These are phyloP conservation scores for Salpingus planirostris DNA, from an alignment of 2,888 invertebrate species.

Conservation along the genomic window DNA sequence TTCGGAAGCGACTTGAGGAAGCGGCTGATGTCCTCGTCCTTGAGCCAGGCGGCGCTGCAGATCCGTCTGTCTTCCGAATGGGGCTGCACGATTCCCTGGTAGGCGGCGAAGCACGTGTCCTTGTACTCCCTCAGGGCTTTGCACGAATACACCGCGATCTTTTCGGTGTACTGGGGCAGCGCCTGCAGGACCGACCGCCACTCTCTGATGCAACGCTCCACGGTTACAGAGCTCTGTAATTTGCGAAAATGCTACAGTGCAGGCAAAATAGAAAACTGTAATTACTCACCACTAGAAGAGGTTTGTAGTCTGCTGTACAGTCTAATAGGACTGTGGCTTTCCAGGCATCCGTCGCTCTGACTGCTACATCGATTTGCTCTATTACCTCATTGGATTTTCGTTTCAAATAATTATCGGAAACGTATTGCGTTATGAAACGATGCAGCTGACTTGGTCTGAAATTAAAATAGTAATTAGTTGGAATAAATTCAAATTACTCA, in stretches of 20 bases:
- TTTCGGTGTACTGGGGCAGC: conserved; percentile 65
- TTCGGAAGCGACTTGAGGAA: conserved; percentile 84
- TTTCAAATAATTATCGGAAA: conserved; percentile 77
- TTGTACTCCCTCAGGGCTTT: conserved; percentile 63
- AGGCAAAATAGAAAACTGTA: background rate
- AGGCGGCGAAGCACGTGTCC: conserved; percentile 65
- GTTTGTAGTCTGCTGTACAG: conserved; percentile 55
- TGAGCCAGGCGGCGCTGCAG: conserved; percentile 81
- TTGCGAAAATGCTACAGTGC: background rate
- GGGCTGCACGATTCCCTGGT: conserved; percentile 66
- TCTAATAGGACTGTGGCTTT: conserved; percentile 63
- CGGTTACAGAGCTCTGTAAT: conserved; percentile 58
- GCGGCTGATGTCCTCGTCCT: conserved; percentile 89
- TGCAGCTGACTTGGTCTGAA: conserved; percentile 74
- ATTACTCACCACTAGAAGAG: conserved; percentile 51
- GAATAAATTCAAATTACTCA: no score
- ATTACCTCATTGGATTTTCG: conserved; percentile 59
- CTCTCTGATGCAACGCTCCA: conserved; percentile 59
- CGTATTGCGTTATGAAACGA: conserved; percentile 77
- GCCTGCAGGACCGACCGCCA: conserved; percentile 59
- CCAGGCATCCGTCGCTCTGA: conserved; percentile 72
- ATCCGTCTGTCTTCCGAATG: conserved; percentile 70
- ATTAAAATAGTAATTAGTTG: no score
- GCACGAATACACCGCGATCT: conserved; percentile 63
- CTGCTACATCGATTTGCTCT: conserved; percentile 59